Base-by-base conservation (phyloP, 2,888 invertebrate species). In the Troides helena region DNA sequence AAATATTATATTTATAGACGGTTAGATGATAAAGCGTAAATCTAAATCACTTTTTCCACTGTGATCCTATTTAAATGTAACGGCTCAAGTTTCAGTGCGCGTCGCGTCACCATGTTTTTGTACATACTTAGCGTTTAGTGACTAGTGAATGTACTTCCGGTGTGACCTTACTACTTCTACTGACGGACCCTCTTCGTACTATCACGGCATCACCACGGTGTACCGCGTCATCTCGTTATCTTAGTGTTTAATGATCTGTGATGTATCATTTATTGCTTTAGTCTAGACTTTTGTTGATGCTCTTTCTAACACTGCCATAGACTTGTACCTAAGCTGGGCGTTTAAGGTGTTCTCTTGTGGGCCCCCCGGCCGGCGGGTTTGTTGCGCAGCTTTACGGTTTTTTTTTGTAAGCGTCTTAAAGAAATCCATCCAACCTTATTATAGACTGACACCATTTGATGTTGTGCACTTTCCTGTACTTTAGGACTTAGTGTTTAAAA, bases 21-120 rank as follows among this genome's bases (percentile, higher is more conserved):
- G 69, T 77, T 81, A 80, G 80, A 76, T 75, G 78, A n/a, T 87
- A 86, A 67, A 87, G 85, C 81, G 83, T 89, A 89, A 83, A 82
- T 84, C 86, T 86, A 88, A 89, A 90, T 89, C 89, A 92, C 92
- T 91, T 89, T 90, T 88, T 92, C 90, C 92, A 92, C 92, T 92
- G 92, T 92, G 92, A 92, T 92, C 92, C 92, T 92, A 90, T 86
- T 88, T 88, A 87, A 88, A 86, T 87, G 80, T 89, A 86, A 89
- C 79, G 86, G 92, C 92, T 92, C 92, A 91, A 91, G 83, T 81
- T 85, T 87, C 86, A 85, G 83, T 85, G 86, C 81, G 62, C 77
- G 72, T 71, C 73, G 75, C 72, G 74, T 79, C 82, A 85, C 84
- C 84, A 82, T 83, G 53, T 82, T 82, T 69, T 84, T 90, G 89